Conservation (phyloP, 1,140 invertebrate genomes). For the Ganaspis sp. region DNA sequence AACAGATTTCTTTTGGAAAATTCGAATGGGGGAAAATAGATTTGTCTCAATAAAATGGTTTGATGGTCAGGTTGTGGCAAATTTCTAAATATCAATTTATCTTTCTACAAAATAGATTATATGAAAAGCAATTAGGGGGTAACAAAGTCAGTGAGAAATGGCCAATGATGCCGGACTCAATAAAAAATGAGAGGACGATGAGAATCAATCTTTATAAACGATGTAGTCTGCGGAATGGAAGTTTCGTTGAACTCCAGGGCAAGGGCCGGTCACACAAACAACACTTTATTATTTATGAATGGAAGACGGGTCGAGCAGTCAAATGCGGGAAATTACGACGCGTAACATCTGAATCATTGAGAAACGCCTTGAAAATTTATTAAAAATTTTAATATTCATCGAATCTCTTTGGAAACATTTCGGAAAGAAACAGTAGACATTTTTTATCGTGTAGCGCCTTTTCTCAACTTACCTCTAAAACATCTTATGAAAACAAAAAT, state of each 20-base stretch:
- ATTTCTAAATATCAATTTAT: neutral
- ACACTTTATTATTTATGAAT: conserved; percentile 31
- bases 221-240: conserved; percentile 16
- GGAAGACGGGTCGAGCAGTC: conserved; percentile 35
- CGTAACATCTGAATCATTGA: conserved; percentile 44
- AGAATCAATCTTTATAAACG: conserved; percentile 22
- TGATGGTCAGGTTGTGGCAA: no score
- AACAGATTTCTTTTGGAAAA: no score
- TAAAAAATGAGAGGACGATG: conserved; percentile 6
- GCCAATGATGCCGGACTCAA: neutral
- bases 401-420: neutral
- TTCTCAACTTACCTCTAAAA: no score
- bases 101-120: neutral
- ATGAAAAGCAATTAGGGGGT: neutral
- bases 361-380: conserved; percentile 28
- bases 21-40: no score
- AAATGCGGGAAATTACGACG: conserved; percentile 35
- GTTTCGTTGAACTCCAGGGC: conserved; percentile 15
- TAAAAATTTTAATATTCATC: neutral
- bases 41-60: no score
- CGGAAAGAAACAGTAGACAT: no score
- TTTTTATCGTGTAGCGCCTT: no score
- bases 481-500: no score
- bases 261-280: conserved; percentile 17
- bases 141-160: conserved; percentile 4